Conservation (phyloP, 2,797 vertebrate species). For the Mus caroli region DNA sequence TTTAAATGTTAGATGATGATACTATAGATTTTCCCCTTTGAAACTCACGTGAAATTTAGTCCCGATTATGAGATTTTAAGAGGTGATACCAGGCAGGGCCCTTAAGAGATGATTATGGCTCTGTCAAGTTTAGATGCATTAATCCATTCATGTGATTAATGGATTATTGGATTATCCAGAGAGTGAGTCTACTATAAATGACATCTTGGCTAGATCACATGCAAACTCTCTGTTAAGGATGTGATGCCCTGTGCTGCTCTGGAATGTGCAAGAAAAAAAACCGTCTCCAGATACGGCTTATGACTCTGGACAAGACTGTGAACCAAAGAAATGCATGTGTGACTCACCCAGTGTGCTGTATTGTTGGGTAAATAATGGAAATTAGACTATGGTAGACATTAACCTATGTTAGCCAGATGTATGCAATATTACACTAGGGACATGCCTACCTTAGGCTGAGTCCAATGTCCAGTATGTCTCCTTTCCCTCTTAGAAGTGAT, state of each 20-base stretch:
- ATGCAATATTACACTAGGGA: background rate
- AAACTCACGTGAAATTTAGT: slow-evolving; percentile 24
- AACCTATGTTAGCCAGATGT: background rate
- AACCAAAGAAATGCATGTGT: background rate
- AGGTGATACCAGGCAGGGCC: background rate
- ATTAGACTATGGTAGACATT: background rate
- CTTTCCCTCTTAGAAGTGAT: background rate
- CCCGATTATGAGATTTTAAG: background rate
- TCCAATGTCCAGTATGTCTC: background rate
- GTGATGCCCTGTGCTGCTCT: background rate
- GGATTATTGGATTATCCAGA: background rate
- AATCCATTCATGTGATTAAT: slow-evolving; percentile 4
- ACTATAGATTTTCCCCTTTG: background rate
- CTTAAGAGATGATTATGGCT: background rate
- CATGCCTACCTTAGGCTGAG: background rate
- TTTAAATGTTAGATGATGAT: slow-evolving; percentile 3
- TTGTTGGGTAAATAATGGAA: background rate
- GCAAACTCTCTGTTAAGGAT: background rate
- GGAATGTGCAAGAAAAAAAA: background rate
- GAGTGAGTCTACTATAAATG: background rate
- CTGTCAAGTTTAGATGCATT: background rate
- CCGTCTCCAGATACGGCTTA: background rate
- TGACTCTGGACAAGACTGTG: background rate
- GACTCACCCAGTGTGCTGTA: background rate
- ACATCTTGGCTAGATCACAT: background rate